Conservation (phyloP, 2,797 vertebrate species). For the Silurus aristotelis region DNA sequence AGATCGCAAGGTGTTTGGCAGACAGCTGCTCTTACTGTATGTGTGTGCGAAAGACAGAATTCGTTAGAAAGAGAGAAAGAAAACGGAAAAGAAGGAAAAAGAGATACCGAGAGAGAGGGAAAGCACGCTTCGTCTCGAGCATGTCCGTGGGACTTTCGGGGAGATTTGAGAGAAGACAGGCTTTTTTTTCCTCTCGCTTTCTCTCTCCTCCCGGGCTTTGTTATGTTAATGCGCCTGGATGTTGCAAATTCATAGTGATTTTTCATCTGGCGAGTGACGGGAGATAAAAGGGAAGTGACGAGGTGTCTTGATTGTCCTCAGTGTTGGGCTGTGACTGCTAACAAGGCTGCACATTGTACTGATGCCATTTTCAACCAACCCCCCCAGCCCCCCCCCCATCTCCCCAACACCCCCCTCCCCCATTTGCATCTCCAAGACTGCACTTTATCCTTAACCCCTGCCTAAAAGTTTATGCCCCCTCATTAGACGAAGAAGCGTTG, state of each 20-base stretch:
- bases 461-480: conserved; percentile 78
- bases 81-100: conserved; percentile 19
- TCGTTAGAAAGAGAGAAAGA: conserved; percentile 35
- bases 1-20: conserved; percentile 88
- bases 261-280: conserved; percentile 91
- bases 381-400: too few relatives aligned
- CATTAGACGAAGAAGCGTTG: conserved; percentile 71
- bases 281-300: conserved; percentile 98
- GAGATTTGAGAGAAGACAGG: conserved; percentile 68
- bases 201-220: conserved; percentile 81
- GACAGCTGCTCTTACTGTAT: conserved; percentile 85
- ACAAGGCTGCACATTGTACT: conserved; percentile 95
- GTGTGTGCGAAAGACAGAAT: conserved; percentile 41
- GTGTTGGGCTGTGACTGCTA: conserved; percentile 94
- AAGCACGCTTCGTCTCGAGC: conserved; percentile 55
- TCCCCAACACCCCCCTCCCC: conserved; percentile 54
- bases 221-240: conserved; percentile 98
- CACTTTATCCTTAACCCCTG: conserved; percentile 61
- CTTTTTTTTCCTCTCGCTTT: conserved; percentile 79
- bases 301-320: conserved; percentile 96
- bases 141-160: conserved; percentile 66
- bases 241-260: conserved; percentile 98
- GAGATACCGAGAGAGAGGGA: conserved; percentile 51
- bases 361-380: conserved; percentile 83
- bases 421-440: conserved; percentile 84